Evolutionary conservation across 2,113 vertebrate species (phyloP).

Genomic region (Todiramphus chloris): DNA sequence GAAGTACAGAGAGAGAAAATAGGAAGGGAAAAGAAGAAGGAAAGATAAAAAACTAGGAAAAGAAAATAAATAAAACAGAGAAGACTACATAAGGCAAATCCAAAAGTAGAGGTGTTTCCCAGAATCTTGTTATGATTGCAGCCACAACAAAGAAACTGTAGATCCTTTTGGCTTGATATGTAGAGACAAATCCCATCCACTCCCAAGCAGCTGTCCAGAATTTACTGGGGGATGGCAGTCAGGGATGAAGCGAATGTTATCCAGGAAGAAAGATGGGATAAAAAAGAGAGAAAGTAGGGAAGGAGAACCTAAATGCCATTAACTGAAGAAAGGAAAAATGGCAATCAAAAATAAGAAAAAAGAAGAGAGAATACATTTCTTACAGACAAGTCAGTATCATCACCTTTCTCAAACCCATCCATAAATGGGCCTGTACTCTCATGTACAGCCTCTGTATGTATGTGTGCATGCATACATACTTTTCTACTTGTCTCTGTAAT

Average conservation of each 20-base stretch:
- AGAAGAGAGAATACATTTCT: background rate
- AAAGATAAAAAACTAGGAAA: background rate
- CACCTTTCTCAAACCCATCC: background rate
- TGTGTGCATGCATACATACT: fast-evolving
- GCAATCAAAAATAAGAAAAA: background rate
- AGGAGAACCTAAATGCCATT: background rate
- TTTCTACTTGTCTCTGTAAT: background rate
- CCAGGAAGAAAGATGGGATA: background rate
- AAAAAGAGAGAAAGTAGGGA: background rate
- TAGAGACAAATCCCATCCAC: background rate
- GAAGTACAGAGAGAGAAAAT: background rate
- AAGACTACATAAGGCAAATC: background rate
- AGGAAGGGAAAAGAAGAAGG: background rate
- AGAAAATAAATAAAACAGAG: background rate
- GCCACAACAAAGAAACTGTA: background rate
- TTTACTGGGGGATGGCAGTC: background rate
- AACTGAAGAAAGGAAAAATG: background rate
- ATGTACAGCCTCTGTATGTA: fast-evolving
- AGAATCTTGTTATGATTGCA: background rate
- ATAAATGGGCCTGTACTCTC: background rate
- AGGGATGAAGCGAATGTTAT: background rate
- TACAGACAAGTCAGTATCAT: background rate
- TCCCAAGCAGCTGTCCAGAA: background rate
- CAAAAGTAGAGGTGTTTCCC: background rate
- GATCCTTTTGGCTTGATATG: background rate